A percentile compares a stretch with the other conserved stretches of the same genome.
phyloP scores from a whole-genome alignment of 2,888 invertebrate genomes.

The Spialia ferax region DNA sequence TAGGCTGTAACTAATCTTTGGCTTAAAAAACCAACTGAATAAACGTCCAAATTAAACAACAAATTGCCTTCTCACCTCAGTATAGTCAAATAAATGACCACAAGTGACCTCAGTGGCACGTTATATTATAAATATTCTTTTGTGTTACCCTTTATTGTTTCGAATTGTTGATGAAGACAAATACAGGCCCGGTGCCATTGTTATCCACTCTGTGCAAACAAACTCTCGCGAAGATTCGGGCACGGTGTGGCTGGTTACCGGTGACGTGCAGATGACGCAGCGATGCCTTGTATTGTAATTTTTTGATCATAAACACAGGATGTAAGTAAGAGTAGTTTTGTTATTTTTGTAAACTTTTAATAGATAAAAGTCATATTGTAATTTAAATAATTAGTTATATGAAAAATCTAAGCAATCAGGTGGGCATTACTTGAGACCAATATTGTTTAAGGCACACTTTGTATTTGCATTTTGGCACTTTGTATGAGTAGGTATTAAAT shows the following conservation, averaged over 20 bases:
- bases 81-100: conserved; percentile 24
- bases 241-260: conserved; percentile 16
- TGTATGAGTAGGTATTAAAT: too few species aligned
- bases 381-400: too few species aligned
- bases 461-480: too few species aligned
- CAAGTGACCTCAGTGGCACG: conserved; percentile 22
- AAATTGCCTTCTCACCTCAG: conserved; percentile 16
- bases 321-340: not conserved
- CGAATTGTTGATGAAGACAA: conserved; percentile 41
- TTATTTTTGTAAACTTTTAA: too few species aligned
- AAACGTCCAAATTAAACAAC: conserved; percentile 7
- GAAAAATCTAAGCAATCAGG: too few species aligned
- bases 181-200: conserved; percentile 34
- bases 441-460: too few species aligned
- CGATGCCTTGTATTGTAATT: not conserved
- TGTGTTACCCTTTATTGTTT: conserved; percentile 40
- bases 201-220: conserved; percentile 35
- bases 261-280: not conserved
- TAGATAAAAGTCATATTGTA: too few species aligned
- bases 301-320: not conserved
- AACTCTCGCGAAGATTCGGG: conserved; percentile 8
- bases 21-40: not conserved
- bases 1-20: not conserved
- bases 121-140: conserved; percentile 40
- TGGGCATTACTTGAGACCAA: too few species aligned